Base-by-base conservation (phyloP, 2,113 vertebrate species). In the Aplodontia rufa region DNA sequence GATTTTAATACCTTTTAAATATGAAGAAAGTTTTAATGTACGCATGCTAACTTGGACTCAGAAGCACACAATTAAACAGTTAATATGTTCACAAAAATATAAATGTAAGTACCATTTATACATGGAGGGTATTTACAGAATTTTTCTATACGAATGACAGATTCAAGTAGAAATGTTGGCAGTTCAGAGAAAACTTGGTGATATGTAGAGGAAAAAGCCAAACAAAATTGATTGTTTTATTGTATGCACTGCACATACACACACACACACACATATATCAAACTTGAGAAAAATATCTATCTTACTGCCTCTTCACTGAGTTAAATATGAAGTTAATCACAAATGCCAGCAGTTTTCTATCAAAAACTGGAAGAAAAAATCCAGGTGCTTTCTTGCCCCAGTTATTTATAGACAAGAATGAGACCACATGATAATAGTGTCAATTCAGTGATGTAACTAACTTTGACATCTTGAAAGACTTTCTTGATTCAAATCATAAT, bases 311-410 rank as follows among this genome's bases (percentile, higher is more conserved):
- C 93, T 97, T 97, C 89, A 90, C 80, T 96, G 76, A 98, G 95
- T 98, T 97, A 97, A 97, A 91, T 89, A 60, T 97, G 96, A 97
- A 98, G 89, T 96, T 98, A 98, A 68, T 97, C 97, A 94, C 96
- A 95, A 97, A 97, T 98, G 87, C 95, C 97, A 98, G 92, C 97
- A 97, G 84, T 95, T 97, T 97, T 97, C 97, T 93, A 85, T 98
- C 95, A 98, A 95, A 97, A 96, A 86, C 89, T 90, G 37, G 91
- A 95, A 97, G 91, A 97, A 86, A 97, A 97, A 96, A 93, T 93
- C 96, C 97, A 98, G 97, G 96, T 98, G 96, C 94, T 97, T 94
- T 97, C 87, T 96, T 97, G 95, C 94, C 88, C 93, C 40, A 40
- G 58, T 95, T 97, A 97, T 98, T 98, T 97, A 95, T 95, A 98